Evolutionary conservation across 37 sponge, comb jelly and placozoan genomes (phyloP).

Genomic region (Eunapius fragilis): DNA sequence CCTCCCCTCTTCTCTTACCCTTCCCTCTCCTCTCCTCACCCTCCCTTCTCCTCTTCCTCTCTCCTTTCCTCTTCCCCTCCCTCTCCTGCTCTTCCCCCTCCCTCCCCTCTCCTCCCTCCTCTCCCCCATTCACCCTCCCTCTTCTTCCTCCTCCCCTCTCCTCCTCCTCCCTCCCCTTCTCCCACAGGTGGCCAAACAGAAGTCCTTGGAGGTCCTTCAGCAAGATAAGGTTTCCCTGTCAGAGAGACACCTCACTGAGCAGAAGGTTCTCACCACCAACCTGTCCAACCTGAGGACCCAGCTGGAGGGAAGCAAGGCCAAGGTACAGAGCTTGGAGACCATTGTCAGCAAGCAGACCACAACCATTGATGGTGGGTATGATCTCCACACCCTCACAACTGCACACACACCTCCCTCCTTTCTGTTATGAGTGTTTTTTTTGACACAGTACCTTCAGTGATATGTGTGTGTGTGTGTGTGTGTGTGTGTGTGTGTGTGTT

Average conservation of each 20-base stretch:
- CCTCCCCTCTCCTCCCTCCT: background rate
- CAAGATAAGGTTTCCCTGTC: constrained; percentile 2
- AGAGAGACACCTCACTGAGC: constrained; percentile 40
- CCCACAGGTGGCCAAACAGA: background rate
- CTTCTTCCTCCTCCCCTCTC: too few relatives aligned
- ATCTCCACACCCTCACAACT: background rate
- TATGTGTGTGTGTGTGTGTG: constrained; percentile 21
- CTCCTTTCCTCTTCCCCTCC: too few relatives aligned
- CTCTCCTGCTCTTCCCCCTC: background rate
- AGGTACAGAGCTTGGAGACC: constrained; percentile 20
- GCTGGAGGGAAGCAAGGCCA: constrained; percentile 41
- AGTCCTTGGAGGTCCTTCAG: background rate
- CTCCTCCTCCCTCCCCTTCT: background rate
- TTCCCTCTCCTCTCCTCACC: background rate
- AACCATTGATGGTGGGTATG: constrained; percentile 12
- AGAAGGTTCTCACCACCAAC: constrained; percentile 57
- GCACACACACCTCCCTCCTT: background rate
- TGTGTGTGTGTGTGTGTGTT: constrained; percentile 8
- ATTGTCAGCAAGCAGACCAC: background rate
- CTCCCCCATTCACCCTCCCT: background rate
- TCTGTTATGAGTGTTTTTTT: background rate
- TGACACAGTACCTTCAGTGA: too few relatives aligned
- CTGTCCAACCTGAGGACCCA: constrained; percentile 61
- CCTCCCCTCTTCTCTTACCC: background rate
- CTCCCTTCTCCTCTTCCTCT: background rate